Base-by-base conservation (phyloP, 2,888 invertebrate species). In the Ophraella communa region DNA sequence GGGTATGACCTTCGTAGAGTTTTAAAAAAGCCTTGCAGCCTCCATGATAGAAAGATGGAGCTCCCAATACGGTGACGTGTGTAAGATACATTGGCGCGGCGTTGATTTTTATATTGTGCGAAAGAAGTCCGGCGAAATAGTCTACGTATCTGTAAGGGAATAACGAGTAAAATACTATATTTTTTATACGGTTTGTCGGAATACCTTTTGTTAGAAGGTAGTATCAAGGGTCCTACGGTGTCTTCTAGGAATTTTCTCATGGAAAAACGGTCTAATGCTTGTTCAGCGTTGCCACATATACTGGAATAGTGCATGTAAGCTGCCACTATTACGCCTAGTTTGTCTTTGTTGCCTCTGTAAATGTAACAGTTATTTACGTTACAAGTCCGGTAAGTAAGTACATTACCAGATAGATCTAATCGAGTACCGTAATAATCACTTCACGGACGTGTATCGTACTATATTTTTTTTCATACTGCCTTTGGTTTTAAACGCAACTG, bases 261-360 rank as follows among this genome's bases (percentile, higher is more conserved):
- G 52, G 95, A 94, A 83, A 94, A 95, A 78, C 95, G 87, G 84
- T 96, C 96, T 75, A 96, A 86, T 8, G 95, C 94, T 80, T 92
- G 91, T 79, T 91, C 91, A 2, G 87, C 87, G 49, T 84, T 87
- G n/a, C 94, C 94, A 83, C 95, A 96, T 77, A 96, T 95, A 78
- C 91, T 93, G 72, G 94, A 93, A 85, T 96, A 96, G 84, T 95
- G 93, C 91, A 96, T 93, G 84, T 95, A 96, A 11, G 95, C 94
- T 20, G 95, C 93, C 67, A 96, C 91, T 70, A 95, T 88, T 56
- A 95, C 92, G 49, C 95, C 95, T 30, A 94, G 86, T 62, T 95
- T 87, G 77, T 94, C 94, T 75, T 92, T 88, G 78, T 91, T 91
- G 44, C 94, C 94, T 85, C 93, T 91, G 84, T 3, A 84, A 78